Evolutionary conservation across 2,113 vertebrate genomes (phyloP), one percentile per base, ranked within the genome.

Genomic region (Mesocricetus auratus): DNA sequence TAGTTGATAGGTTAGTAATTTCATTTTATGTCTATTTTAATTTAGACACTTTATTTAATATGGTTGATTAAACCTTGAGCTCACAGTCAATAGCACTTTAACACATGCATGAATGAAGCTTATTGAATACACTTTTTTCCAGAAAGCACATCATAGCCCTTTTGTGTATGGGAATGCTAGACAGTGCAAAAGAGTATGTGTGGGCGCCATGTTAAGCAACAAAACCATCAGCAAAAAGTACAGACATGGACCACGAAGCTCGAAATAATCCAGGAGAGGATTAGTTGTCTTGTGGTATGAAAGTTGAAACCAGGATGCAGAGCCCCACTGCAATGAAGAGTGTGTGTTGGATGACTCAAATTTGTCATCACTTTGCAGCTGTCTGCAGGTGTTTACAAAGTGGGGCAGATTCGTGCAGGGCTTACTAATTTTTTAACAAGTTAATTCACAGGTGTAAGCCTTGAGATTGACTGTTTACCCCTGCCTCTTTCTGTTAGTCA

Each of bases 1-100:
- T 31, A 86, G 29, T 89, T 89, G 17, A 13, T 83, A 2, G 36
- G 8, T 79, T 89, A 36, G 60, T 93, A 60, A 78, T 81, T 42
- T 93, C 66, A 45, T 66, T 90, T 79, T 77, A 50, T 53, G 53
- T 90, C n/a, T 92, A 36, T 22, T 83, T 92, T 66, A 75, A 11
- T 88, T 90, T 92, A 88, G 95, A 62, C 33, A 64, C 24, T 62
- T 64, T 78, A 60, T 60, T 78, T 95, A 94, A 81, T 53, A 15
- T 74, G n/a, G 24, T 89, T 86, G 60, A 89, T 85, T 95, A 3
- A 60, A 68, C 75, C 66, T 78, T 82, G 45, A 89, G 47, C 68
- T 93, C 42, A 71, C 1, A 24, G 58, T 53, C n/a, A 73, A 0
- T 39, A 78, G 68, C 21, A 62, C 22, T 95, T 1, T 53, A 92